Percentiles rank a stretch among this genome's conserved stretches.
Conservation (phyloP, 2,797 vertebrate species). For the Alosa sapidissima region DNA sequence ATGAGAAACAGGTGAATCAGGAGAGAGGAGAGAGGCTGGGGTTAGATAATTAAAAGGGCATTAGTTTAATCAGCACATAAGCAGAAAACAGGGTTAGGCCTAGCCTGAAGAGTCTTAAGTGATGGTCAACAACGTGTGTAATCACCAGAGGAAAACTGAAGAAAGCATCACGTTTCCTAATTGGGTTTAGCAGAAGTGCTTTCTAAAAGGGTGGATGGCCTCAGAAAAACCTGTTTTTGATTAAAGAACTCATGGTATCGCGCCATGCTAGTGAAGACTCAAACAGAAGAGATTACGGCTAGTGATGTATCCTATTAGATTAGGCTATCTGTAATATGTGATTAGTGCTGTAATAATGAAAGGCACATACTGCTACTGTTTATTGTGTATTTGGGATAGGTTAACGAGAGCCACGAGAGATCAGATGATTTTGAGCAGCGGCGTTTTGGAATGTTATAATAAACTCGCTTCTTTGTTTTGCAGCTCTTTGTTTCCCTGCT, state of each 20-base stretch:
- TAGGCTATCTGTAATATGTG: too few relatives aligned
- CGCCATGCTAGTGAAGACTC: not conserved
- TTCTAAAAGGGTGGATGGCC: not conserved
- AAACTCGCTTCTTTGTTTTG: too few relatives aligned
- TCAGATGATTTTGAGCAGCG: too few relatives aligned
- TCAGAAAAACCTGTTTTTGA: not conserved
- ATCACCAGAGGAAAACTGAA: not conserved
- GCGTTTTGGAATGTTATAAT: too few relatives aligned
- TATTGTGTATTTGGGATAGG: not conserved
- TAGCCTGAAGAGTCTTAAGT: not conserved
- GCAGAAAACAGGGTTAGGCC: not conserved
- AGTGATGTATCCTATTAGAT: not conserved
- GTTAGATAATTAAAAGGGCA: constrained; percentile 1
- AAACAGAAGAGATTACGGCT: not conserved
- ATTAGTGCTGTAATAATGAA: not conserved
- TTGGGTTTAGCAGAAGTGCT: not conserved
- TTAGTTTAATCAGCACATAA: not conserved
- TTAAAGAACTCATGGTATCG: not conserved
- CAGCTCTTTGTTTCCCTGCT: too few relatives aligned
- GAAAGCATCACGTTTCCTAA: not conserved
- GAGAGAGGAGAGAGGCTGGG: not conserved
- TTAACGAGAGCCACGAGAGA: too few relatives aligned
- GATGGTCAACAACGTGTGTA: not conserved
- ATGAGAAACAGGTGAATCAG: not conserved
- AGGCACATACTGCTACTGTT: too few relatives aligned